These are phyloP conservation scores for Festucalex cinctus DNA, from an alignment of 2,113 vertebrate species.

Conservation along the genomic window DNA sequence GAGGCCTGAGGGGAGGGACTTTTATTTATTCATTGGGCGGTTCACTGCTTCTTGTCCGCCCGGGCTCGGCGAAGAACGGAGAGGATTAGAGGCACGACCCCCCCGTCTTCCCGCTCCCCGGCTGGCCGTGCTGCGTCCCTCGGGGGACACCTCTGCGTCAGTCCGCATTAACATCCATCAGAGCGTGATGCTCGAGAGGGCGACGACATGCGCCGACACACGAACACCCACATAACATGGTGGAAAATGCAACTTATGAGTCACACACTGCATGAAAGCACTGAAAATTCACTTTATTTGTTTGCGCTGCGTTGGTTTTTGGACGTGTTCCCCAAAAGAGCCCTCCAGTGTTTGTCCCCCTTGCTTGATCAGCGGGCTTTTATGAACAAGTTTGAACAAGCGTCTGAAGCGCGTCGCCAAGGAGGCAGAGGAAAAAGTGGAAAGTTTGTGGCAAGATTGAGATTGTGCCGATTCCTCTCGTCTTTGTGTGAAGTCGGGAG, in stretches of 20 bases:
- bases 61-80: conserved; percentile 57
- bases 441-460: conserved; percentile 50
- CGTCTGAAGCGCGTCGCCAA: conserved; percentile 36
- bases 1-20: conserved; percentile 52
- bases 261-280: conserved; percentile 33
- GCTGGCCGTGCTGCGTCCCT: conserved; percentile 56
- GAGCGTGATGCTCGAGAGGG: conserved; percentile 70
- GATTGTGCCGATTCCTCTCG: conserved; percentile 44
- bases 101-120: conserved; percentile 39
- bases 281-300: conserved; percentile 38
- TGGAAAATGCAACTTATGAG: conserved; percentile 22
- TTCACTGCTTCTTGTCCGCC: conserved; percentile 60
- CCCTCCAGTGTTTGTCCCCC: conserved; percentile 24
- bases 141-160: conserved; percentile 74
- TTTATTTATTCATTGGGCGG: conserved; percentile 78
- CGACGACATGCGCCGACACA: conserved; percentile 36
- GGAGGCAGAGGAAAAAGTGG: conserved; percentile 22
- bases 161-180: conserved; percentile 77
- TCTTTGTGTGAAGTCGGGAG: conserved; percentile 50
- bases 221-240: conserved; percentile 9
- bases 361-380: conserved; percentile 48
- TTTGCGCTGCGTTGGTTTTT: conserved; percentile 34
- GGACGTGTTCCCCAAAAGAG: conserved; percentile 30
- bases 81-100: conserved; percentile 62
- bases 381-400: conserved; percentile 48